Base-by-base conservation (phyloP, 2,888 invertebrate genomes). In the Pseudoips prasinana region DNA sequence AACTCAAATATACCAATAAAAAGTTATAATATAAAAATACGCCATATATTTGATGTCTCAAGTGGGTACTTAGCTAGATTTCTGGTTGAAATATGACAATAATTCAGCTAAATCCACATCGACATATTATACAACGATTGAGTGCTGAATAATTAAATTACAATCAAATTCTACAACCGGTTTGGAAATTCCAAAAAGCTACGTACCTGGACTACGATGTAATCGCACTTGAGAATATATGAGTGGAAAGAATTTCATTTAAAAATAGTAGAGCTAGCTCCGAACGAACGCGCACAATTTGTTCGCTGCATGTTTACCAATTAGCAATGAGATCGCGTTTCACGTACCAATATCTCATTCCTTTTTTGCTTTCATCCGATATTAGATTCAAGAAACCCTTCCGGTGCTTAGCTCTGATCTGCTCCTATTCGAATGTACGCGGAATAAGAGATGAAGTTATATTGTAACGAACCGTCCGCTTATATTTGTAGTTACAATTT, bases 181-280 rank as follows among this genome's bases (percentile, higher is more conserved):
- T 73, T 68, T 60, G 52, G 64, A 55, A 68, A 76, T 77, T 73
- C 65, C 60, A 61, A 75, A 46, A 68, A 73, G 68, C 61, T 57
- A 62, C 64, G 62, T 57, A 58, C 58, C 65, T 65, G 53, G 45
- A 59, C 56, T 72, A 59, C 60, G 58, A 55, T 62, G 64, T 70
- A 74, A 76, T 75, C 72, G 74, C 70, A 72, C 73, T 73, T 69
- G 61, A 64, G 65, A 73, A 78, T 77, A 72, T 78, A 76, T 73
- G 73, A 78, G 65, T 69, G 52, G 61, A 73, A 83, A 78, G 81
- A 85, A 82, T 85, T 84, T 83, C 66, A 85, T 84, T 84, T 78
- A 64, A 79, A 82, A 81, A 79, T 79, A 73, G 73, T 77, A 52
- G 55, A 53, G 61, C 58, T 56, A 64, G 46, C 64, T 52, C 62